Percentiles rank a stretch among this genome's conserved stretches.
These are phyloP conservation scores for Misgurnus mizolepis DNA, from an alignment of 2,113 vertebrate genomes.

Conservation along the genomic window DNA sequence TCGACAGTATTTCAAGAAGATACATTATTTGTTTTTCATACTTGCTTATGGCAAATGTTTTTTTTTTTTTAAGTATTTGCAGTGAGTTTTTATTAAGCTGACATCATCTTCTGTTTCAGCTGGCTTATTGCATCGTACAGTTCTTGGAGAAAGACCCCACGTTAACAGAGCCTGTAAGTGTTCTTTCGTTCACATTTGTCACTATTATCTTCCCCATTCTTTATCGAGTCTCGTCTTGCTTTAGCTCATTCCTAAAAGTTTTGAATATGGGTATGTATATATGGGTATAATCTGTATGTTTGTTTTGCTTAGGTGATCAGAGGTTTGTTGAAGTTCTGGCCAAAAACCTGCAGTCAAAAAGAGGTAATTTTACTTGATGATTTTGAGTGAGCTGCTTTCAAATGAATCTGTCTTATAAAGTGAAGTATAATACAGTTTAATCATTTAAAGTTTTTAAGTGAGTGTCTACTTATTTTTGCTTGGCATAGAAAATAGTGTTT, in stretches of 20 bases:
- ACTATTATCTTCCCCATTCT: constrained; percentile 8
- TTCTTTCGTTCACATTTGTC: neutral
- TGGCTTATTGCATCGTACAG: constrained; percentile 99
- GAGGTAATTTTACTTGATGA: constrained; percentile 76
- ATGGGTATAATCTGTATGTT: too few species aligned
- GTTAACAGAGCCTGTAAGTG: constrained; percentile 96
- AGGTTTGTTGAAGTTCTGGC: constrained; percentile 99
- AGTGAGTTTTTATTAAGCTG: neutral
- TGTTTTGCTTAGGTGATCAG: constrained; percentile 85
- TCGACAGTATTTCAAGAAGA: neutral
- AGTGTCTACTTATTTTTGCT: too few species aligned
- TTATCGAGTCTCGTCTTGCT: neutral
- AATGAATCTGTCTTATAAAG: neutral
- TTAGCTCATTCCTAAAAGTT: neutral
- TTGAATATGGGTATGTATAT: too few species aligned
- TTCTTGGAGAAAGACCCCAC: constrained; percentile 99
- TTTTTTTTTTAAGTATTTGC: neutral
- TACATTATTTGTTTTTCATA: neutral
- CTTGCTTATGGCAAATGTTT: neutral
- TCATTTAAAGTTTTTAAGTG: too few species aligned
- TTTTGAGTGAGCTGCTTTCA: neutral
- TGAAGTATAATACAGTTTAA: too few species aligned
- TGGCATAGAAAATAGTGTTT: neutral
- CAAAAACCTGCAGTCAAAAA: constrained; percentile 99
- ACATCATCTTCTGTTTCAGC: constrained; percentile 66